Evolutionary conservation across 2,888 invertebrate genomes (phyloP), one percentile per base, ranked within the genome.

Genomic region (Megamerina dolium): DNA sequence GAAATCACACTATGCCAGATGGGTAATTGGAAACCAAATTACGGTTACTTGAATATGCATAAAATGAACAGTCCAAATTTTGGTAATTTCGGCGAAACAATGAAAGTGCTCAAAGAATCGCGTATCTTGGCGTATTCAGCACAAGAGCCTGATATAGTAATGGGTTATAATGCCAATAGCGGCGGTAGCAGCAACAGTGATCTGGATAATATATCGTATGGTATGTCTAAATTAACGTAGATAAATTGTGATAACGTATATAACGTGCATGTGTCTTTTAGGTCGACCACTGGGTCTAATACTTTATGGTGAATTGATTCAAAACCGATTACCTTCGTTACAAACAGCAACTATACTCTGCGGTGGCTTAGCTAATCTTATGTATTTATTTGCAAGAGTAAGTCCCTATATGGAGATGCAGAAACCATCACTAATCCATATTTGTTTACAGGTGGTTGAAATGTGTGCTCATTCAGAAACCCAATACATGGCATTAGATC

Each of bases 371-470:
- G 78, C 81, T 8, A 71, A 80, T 34, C 74, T 85, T 56, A 68
- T 85, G 2, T 83, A 80, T 51, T 69, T 85, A 0, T 83, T 81
- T 57, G 85, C 84, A 1, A 75, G 82, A 68, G 83, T 82, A 56
- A 64, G 58, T 27, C 8, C 8, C n/a, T 19, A 31, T 18, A 17
- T 9, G 29, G 14, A 17, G 17, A 5, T 30, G 30, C 36, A 9
- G 17, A 9, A 36, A 27, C 13, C 16, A 5, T 16, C 8, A 14
- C 12, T 12, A 9, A 35, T 35, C 23, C 20, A 14, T 33, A 23
- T 16, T 14, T 39, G 14, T 43, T 43, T 31, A 5, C 40, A 82
- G 82, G 75, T 82, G 47, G 82, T 85, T 16, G 85, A 85, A 59
- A 61, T 82, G 14, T 74, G 75, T 5, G 77, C 78, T 10, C 72